Evolutionary conservation across 2,113 vertebrate species (phyloP).

Genomic region (Pachycephala philippinensis): DNA sequence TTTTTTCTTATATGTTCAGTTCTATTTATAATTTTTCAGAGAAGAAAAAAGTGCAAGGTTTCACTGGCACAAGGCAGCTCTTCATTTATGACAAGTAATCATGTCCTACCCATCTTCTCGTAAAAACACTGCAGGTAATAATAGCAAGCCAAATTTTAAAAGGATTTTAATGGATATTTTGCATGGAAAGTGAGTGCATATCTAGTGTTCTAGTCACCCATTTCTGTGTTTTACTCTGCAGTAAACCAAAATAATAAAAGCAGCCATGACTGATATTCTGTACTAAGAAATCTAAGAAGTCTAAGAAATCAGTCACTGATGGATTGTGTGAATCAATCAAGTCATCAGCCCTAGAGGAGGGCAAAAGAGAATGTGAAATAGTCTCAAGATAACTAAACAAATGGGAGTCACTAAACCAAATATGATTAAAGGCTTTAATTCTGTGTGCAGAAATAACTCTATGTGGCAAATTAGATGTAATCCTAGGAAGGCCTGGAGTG

Average conservation of each 20-base stretch:
- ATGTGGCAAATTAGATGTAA: conserved; percentile 19
- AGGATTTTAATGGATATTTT: not conserved
- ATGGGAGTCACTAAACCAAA: conserved; percentile 36
- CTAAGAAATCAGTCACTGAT: not conserved
- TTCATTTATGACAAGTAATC: conserved; percentile 49
- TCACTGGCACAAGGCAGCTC: not conserved
- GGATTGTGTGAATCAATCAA: not conserved
- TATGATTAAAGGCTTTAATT: conserved; percentile 46
- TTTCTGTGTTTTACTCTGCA: not conserved
- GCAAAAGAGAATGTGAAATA: not conserved
- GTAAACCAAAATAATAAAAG: not conserved
- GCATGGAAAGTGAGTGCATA: not conserved
- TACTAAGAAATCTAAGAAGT: not conserved
- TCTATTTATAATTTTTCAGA: conserved; percentile 57
- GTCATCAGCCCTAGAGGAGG: not conserved
- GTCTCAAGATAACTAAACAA: not conserved
- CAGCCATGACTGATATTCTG: not conserved
- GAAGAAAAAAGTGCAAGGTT: conserved; percentile 26
- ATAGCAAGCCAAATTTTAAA: not conserved
- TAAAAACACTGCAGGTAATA: conserved; percentile 3
- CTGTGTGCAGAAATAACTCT: conserved; percentile 37
- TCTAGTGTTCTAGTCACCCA: not conserved
- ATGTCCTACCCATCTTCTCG: not conserved
- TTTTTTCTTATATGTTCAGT: conserved; percentile 18
- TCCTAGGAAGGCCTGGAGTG: not conserved